Base-by-base conservation (phyloP, 2,797 vertebrate species). In the Hipposideros larvatus region DNA sequence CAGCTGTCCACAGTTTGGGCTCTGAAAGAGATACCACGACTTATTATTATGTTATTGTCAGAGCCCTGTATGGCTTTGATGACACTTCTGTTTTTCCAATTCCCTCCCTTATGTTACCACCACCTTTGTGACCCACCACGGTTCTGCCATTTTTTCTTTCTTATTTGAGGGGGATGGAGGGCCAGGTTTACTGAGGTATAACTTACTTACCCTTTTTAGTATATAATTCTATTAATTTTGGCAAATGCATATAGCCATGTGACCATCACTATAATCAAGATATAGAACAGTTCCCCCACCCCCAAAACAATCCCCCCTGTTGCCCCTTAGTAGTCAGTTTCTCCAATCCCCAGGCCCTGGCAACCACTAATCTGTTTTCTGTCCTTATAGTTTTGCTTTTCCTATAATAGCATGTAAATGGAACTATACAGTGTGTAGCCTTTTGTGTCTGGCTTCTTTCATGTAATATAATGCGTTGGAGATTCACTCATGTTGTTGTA, bases 171-270 rank as follows among this genome's bases (percentile, higher is more conserved):
- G 1, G 7, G 7, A 1, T 37, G 1, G 2, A 18, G 13, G 10
- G 11, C 53, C 22, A 13, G 41, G 13, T 26, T 96, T 63, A 90
- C 41, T 24, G 18, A 88, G 10, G 7, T 90, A 24, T 57, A 22
- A 96, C 74, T 87, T 85, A 63, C 65, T 87, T 63, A 78, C 13
- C 34, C 3, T 61, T 65, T 84, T n/a, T 41, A 57, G 18, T 71
- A 13, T 63, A 78, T 48, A 59, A 84, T 78, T 78, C 28, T 55
- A 57, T 79, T n/a, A 92, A 63, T 66, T 85, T 86, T 92, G 73
- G 90, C 48, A 91, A 68, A 87, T 57, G 16, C 9, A 16, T 43
- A 5, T 18, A 89, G 59, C 78, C 48, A 87, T 16, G 24, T 71
- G 53, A 46, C 19, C 10, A 28, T 46, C 28, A 61, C 22, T 14